These are phyloP conservation scores for Hydrochoerus hydrochaeris DNA, from an alignment of 2,113 vertebrate genomes.

Conservation along the genomic window DNA sequence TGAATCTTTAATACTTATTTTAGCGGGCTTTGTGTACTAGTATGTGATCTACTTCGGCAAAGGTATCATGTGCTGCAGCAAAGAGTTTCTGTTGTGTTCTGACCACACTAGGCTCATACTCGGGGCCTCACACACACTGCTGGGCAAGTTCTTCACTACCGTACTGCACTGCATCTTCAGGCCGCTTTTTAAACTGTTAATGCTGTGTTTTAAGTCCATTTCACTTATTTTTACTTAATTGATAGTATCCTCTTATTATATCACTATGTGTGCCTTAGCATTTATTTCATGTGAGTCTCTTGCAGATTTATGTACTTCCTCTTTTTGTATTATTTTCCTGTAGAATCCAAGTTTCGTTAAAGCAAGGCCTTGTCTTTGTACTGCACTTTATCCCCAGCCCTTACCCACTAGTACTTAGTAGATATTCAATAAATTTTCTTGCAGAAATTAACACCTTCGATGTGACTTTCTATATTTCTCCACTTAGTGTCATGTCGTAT, in stretches of 20 bases:
- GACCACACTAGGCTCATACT: not conserved
- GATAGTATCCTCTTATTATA: not conserved
- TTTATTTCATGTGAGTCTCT: conserved; percentile 8
- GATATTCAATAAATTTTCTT: not conserved
- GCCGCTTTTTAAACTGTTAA: not conserved
- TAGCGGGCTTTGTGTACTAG: not conserved
- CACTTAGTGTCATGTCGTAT: not conserved
- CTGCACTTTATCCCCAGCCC: not conserved
- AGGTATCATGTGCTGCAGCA: not conserved
- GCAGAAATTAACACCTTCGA: not conserved
- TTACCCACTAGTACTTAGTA: not conserved
- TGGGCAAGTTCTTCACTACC: not conserved
- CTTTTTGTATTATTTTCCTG: not conserved
- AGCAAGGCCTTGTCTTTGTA: not conserved
- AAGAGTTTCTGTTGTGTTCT: not conserved
- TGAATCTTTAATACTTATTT: not conserved
- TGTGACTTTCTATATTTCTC: not conserved
- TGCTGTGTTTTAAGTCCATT: not conserved
- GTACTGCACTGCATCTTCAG: not conserved
- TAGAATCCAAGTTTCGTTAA: not conserved
- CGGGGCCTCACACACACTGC: not conserved
- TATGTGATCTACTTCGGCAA: not conserved
- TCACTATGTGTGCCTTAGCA: not conserved
- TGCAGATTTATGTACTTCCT: not conserved
- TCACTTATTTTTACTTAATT: not conserved